Percentiles rank a stretch among this genome's conserved stretches.
phyloP scores from a whole-genome alignment of 2,113 vertebrate genomes.

The Vulpes vulpes region DNA sequence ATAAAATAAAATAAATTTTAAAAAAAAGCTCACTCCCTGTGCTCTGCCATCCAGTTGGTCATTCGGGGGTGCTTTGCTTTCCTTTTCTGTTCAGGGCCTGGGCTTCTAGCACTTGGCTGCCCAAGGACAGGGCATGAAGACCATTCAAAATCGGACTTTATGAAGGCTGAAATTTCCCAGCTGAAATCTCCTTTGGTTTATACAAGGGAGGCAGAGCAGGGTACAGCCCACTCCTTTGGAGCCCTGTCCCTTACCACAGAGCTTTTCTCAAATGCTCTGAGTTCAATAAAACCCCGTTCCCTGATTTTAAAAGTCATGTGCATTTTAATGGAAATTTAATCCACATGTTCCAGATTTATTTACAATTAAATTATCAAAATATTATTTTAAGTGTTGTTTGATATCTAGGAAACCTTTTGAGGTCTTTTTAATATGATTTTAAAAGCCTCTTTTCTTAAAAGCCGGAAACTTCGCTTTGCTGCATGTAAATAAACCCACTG shows the following conservation, averaged over 20 bases:
- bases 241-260: background rate
- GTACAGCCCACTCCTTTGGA: background rate
- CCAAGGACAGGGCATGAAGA: fast-evolving
- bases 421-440: conserved; percentile 75
- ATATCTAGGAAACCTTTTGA: conserved; percentile 80
- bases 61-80: fast-evolving
- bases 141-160: background rate
- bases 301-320: background rate
- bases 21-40: background rate
- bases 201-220: background rate
- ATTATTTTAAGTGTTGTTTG: conserved; percentile 77
- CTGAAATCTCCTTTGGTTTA: background rate
- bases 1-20: too few relatives aligned
- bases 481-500: conserved; percentile 52
- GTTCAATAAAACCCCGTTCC: background rate
- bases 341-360: conserved; percentile 68
- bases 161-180: background rate
- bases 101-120: too few relatives aligned
- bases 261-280: background rate
- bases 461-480: conserved; percentile 64
- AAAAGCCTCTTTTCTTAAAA: conserved; percentile 74
- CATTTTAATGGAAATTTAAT: conserved; percentile 60
- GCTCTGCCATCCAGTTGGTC: background rate
- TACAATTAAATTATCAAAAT: conserved; percentile 79
- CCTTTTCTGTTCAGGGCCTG: fast-evolving